A percentile compares a stretch with the other conserved stretches of the same genome.
Evolutionary conservation across 2,113 vertebrate genomes (phyloP).

Genomic region (Anthoscopus minutus): DNA sequence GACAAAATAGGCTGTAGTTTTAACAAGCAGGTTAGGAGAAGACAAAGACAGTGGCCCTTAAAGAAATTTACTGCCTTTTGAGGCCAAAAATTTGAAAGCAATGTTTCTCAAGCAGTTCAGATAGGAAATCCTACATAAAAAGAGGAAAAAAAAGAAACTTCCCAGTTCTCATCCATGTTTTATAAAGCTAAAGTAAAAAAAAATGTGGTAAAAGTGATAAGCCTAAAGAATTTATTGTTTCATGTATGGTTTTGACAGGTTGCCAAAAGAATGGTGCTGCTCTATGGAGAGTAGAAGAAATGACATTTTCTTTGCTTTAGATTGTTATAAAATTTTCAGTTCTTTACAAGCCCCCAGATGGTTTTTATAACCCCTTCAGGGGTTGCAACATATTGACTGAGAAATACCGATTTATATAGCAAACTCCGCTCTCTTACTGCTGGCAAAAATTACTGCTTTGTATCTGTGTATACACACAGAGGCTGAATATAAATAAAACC

Average conservation of each 20-base stretch:
- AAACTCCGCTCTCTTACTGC: neutral
- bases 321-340: slow-evolving; percentile 48
- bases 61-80: neutral
- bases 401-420: slow-evolving; percentile 48
- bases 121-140: neutral
- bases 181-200: neutral
- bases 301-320: slow-evolving; percentile 45
- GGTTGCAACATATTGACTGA: slow-evolving; percentile 35
- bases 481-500: slow-evolving; percentile 24
- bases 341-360: slow-evolving; percentile 51
- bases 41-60: neutral
- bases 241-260: neutral
- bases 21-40: slow-evolving; percentile 13
- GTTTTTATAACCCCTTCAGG: slow-evolving; percentile 52
- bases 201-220: slow-evolving; percentile 15
- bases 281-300: slow-evolving; percentile 1
- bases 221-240: slow-evolving; percentile 43
- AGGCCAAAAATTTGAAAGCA: neutral
- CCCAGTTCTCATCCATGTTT: neutral
- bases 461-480: neutral
- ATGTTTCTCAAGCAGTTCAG: neutral
- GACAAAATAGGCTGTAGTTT: slow-evolving; percentile 34
- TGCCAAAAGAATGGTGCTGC: slow-evolving; percentile 2
- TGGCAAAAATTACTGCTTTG: slow-evolving; percentile 44
- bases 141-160: neutral